A percentile compares a stretch with the other conserved stretches of the same genome.
Conservation (phyloP, 53 echinoderm and acorn worm species). For the Stichopus horrens region DNA sequence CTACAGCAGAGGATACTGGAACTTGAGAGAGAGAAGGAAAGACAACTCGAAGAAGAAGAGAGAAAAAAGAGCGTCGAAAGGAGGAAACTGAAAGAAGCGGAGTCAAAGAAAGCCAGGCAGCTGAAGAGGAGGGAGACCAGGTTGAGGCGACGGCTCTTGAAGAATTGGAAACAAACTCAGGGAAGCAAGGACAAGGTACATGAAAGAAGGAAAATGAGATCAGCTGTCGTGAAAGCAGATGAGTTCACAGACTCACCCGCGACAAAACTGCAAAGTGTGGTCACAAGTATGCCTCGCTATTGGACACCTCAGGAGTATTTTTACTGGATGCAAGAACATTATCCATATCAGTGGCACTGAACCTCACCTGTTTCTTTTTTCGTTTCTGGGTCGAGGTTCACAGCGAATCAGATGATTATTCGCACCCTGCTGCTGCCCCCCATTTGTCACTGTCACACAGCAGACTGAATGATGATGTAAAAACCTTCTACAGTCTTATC, state of each 20-base stretch:
- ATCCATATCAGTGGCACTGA: constrained; percentile 12
- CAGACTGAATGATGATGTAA: too few species aligned
- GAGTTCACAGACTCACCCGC: not conserved
- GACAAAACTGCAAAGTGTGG: constrained; percentile 16
- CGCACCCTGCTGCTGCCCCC: too few species aligned
- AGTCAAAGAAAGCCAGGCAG: constrained; percentile 59
- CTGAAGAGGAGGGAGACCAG: constrained; percentile 72
- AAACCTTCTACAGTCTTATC: too few species aligned
- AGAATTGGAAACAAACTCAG: constrained; percentile 38
- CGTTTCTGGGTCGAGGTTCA: too few species aligned
- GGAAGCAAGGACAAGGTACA: not conserved
- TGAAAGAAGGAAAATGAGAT: constrained; percentile 52
- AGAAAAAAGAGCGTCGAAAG: constrained; percentile 65
- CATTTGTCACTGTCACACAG: too few species aligned
- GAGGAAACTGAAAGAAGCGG: constrained; percentile 56
- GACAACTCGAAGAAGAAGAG: constrained; percentile 69
- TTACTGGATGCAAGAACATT: constrained; percentile 39
- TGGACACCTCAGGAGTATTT: constrained; percentile 33
- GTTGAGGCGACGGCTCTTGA: constrained; percentile 66
- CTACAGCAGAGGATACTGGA: constrained; percentile 72
- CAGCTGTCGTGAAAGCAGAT: constrained; percentile 48
- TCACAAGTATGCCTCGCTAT: constrained; percentile 1
- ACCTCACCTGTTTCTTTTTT: too few species aligned
- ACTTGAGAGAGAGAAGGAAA: constrained; percentile 69
- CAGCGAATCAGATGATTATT: too few species aligned